Evolutionary conservation across 2,888 invertebrate species (phyloP), one percentile per base, ranked within the genome.

Genomic region (Gari tellinella): DNA sequence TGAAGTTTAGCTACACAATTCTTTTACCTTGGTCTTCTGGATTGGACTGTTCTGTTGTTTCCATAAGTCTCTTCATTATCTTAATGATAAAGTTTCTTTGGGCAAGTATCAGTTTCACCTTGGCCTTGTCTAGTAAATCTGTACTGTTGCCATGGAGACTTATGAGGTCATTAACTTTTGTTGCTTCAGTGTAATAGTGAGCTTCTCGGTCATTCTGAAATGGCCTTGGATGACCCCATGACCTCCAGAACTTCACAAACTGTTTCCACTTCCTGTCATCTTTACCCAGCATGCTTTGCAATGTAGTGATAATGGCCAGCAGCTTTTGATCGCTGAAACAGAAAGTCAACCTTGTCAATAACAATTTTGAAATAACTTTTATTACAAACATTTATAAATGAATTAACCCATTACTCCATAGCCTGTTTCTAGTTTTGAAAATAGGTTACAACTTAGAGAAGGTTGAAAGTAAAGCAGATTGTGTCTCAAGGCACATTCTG

Each of bases 151-250:
- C 46, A 23, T 76, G 67, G 14, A 85, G 26, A 23, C 79, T 73
- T 40, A 82, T 25, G 15, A 60, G 48, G 17, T 55, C 53, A 17
- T 38, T 52, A 8, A 82, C 51, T 3, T 69, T 62, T 37, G 25
- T 10, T 17, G 83, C 45, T 45, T 64, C 41, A 31, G 31, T 31
- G 31, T 31, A 10, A 10, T 7, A 31, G 10, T 31, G 31, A 31
- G 86, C 84, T 41, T 83, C 82, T 10, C 21, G 37, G 40, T 81
- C 51, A n/a, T 58, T 62, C 37, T 48, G 52, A 57, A 72, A 88
- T 41, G 88, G 84, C n/a, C 23, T 38, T 10, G 89, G 88, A 67
- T 88, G 88, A 41, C 89, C 88, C 56, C 63, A 80, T 25, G 66
- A 55, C 40, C 58, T 69, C 84, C 86, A 81, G 60, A 86, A 79